Conservation (phyloP, 2,888 invertebrate genomes). For the Entomobrya multifasciata region DNA sequence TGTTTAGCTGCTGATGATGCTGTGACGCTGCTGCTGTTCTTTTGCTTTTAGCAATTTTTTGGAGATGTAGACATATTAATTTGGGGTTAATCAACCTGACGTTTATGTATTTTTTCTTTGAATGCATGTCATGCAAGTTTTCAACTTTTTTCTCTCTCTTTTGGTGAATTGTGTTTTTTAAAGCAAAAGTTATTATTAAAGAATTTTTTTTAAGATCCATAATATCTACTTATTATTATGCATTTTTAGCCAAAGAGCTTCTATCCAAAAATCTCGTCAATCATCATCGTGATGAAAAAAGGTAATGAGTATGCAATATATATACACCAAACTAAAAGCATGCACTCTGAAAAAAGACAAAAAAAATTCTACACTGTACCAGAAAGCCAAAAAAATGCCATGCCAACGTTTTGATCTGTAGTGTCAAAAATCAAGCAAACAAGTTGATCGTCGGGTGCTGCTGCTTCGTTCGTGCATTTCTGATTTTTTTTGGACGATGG, state of each 20-base stretch:
- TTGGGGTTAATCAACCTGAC: slow-evolving; percentile 73
- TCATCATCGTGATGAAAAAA: not conserved
- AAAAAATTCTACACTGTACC: too few species aligned
- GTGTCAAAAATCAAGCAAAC: slow-evolving; percentile 68
- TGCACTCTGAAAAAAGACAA: slow-evolving; percentile 6
- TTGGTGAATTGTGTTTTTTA: slow-evolving; percentile 37
- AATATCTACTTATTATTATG: slow-evolving; percentile 9
- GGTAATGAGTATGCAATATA: not conserved
- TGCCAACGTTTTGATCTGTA: slow-evolving; percentile 53
- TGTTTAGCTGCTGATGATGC: too few species aligned
- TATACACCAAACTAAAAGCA: too few species aligned
- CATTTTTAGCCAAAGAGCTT: not conserved
- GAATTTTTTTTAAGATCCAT: slow-evolving; percentile 3
- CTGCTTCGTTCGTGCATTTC: too few species aligned
- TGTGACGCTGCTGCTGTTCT: slow-evolving; percentile 19
- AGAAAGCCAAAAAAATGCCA: slow-evolving; percentile 46
- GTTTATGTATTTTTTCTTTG: slow-evolving; percentile 32
- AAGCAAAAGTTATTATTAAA: slow-evolving; percentile 53
- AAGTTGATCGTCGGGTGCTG: too few species aligned
- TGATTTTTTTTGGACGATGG: too few species aligned
- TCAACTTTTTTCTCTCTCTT: slow-evolving; percentile 65
- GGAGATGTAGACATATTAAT: slow-evolving; percentile 73
- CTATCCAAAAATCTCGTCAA: not conserved
- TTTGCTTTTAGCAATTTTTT: slow-evolving; percentile 67
- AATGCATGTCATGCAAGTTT: slow-evolving; percentile 74